These are phyloP conservation scores for Cistogaster globosa DNA, from an alignment of 2,888 invertebrate genomes.

Conservation along the genomic window DNA sequence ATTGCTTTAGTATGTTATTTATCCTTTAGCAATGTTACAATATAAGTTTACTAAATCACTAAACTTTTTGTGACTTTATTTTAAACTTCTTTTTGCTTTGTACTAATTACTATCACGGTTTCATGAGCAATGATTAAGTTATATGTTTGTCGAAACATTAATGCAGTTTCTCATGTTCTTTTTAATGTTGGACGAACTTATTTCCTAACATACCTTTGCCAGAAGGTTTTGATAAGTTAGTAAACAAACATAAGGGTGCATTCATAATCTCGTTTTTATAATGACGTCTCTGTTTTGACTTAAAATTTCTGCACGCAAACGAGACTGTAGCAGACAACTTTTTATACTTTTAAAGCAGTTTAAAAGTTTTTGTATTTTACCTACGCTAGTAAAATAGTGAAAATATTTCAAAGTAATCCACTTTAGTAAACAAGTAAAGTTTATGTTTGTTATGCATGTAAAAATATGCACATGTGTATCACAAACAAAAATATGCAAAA, in stretches of 20 bases:
- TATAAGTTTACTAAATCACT: too few species aligned
- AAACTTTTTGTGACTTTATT: too few species aligned
- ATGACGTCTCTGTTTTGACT: background rate
- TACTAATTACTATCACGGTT: background rate
- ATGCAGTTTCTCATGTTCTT: too few species aligned
- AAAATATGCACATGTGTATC: constrained; percentile 30
- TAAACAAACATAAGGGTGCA: too few species aligned
- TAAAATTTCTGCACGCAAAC: constrained; percentile 40
- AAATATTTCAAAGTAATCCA: constrained; percentile 40
- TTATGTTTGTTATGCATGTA: constrained; percentile 47
- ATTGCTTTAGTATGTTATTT: too few species aligned
- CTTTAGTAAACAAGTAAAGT: constrained; percentile 59
- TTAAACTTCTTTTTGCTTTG: background rate
- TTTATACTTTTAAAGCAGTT: constrained; percentile 25
- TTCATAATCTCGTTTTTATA: background rate
- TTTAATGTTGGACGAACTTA: too few species aligned
- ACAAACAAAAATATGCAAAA: background rate
- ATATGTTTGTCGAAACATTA: background rate
- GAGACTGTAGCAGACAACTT: constrained; percentile 44
- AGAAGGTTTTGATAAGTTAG: too few species aligned
- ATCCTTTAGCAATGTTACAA: too few species aligned
- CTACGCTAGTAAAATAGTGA: background rate
- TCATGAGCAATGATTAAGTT: background rate
- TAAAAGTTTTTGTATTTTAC: constrained; percentile 6
- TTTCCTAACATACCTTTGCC: too few species aligned